Conservation (phyloP, 2,113 vertebrate species). For the Ovibos moschatus region DNA sequence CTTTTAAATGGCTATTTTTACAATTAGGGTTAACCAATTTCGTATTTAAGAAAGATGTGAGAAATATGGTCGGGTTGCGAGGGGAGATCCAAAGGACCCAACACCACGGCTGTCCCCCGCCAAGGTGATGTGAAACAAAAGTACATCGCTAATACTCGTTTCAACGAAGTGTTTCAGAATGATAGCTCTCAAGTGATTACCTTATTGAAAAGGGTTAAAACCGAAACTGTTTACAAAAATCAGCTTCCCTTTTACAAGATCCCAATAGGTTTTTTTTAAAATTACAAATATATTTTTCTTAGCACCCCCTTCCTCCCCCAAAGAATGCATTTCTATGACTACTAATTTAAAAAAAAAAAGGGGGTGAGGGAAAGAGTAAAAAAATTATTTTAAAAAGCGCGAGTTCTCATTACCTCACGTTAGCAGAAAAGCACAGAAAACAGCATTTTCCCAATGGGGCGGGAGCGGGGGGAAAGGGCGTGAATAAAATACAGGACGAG, state of each 20-base stretch:
- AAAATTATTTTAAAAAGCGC: background rate
- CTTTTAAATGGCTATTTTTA: constrained; percentile 46
- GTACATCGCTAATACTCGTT: background rate
- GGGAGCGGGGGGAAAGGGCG: background rate
- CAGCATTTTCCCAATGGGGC: background rate
- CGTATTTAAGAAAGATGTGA: background rate
- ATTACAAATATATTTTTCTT: constrained; percentile 37
- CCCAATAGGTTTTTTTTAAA: background rate
- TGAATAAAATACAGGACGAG: constrained; percentile 71
- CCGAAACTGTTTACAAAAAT: constrained; percentile 66
- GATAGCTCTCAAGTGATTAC: constrained; percentile 25
- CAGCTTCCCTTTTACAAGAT: constrained; percentile 69
- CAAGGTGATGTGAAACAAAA: constrained; percentile 37
- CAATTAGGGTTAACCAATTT: background rate
- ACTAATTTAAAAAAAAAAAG: background rate
- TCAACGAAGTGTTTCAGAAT: constrained; percentile 48
- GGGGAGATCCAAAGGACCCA: background rate
- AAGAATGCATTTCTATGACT: constrained; percentile 56
- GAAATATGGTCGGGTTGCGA: background rate
- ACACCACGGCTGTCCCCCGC: background rate
- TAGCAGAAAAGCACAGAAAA: constrained; percentile 17
- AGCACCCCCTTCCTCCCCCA: constrained; percentile 15
- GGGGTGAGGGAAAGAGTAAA: background rate
- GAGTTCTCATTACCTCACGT: background rate
- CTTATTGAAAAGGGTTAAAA: constrained; percentile 67